Conservation (phyloP, 2,888 invertebrate genomes). For the Thecocarcelia acutangulata region DNA sequence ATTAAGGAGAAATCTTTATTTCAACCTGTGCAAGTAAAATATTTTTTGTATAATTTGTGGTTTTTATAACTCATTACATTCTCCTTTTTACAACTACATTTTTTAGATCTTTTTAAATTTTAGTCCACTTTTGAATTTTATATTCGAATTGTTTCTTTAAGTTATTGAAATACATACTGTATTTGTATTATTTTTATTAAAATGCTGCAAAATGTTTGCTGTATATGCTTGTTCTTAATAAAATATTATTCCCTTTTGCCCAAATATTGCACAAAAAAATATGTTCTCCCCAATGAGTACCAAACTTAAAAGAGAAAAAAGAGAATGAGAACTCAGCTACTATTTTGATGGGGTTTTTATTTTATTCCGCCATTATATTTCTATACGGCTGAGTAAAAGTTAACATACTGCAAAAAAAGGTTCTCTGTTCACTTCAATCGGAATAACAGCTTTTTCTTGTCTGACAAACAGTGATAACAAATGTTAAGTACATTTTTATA, state of each 20-base stretch:
- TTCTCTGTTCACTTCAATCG: constrained; percentile 9
- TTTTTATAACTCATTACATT: too few species aligned
- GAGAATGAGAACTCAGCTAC: constrained; percentile 6
- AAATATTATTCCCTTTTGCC: constrained; percentile 8
- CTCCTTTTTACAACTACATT: too few species aligned
- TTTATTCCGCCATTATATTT: constrained; percentile 40
- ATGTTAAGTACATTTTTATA: constrained; percentile 1
- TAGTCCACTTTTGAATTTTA: neutral
- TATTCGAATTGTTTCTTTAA: constrained; percentile 2
- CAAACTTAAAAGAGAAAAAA: constrained; percentile 12
- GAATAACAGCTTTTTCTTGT: constrained; percentile 6
- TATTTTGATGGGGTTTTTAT: constrained; percentile 12
- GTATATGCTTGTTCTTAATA: constrained; percentile 48
- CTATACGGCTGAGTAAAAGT: constrained; percentile 17
- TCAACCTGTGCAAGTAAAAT: too few species aligned
- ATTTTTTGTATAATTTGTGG: too few species aligned
- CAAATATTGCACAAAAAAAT: constrained; percentile 14
- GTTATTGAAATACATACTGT: neutral
- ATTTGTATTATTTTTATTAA: constrained; percentile 3
- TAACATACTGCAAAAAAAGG: constrained; percentile 8
- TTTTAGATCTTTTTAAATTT: neutral
- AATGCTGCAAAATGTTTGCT: constrained; percentile 40
- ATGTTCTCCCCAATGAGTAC: neutral
- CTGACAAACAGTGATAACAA: neutral
- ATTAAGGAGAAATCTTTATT: too few species aligned